Conservation (phyloP, 2,113 vertebrate species). For the Rhea americana region DNA sequence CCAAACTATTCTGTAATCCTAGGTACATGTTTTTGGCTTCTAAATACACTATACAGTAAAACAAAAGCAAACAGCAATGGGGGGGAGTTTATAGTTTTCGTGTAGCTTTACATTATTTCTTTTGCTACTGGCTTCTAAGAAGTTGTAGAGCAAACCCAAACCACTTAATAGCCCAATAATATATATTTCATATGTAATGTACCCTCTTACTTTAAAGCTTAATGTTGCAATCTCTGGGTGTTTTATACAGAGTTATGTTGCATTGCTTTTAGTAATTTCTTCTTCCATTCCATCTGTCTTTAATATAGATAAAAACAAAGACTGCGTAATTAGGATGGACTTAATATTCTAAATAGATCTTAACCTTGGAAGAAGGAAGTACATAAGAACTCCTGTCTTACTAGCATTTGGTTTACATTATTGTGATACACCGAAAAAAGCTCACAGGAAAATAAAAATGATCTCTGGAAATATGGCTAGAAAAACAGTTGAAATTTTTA, state of each 20-base stretch:
- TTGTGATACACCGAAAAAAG: background rate
- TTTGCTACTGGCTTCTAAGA: slow-evolving; percentile 36
- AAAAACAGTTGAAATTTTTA: background rate
- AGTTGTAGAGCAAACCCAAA: slow-evolving; percentile 56
- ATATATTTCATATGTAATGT: slow-evolving; percentile 33
- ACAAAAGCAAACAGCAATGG: slow-evolving; percentile 27
- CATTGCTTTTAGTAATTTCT: slow-evolving; percentile 37
- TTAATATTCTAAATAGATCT: slow-evolving; percentile 32
- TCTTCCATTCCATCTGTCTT: background rate
- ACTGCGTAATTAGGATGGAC: background rate
- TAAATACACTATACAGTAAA: slow-evolving; percentile 23
- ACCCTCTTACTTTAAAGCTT: slow-evolving; percentile 35
- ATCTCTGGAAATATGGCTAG: background rate
- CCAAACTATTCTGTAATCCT: slow-evolving; percentile 52
- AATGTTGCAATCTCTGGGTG: slow-evolving; percentile 27
- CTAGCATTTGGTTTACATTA: slow-evolving; percentile 36
- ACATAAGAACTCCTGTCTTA: too few species aligned
- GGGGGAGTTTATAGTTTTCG: slow-evolving; percentile 6
- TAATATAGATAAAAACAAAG: slow-evolving; percentile 1
- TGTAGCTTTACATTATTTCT: slow-evolving; percentile 25
- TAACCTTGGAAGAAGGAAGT: slow-evolving; percentile 3
- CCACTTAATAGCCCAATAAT: slow-evolving; percentile 38
- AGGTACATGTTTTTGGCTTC: slow-evolving; percentile 34
- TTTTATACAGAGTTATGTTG: slow-evolving; percentile 19
- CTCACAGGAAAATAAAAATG: background rate